Evolutionary conservation across 2,113 vertebrate genomes (phyloP).

Genomic region (Gymnobelideus leadbeateri): DNA sequence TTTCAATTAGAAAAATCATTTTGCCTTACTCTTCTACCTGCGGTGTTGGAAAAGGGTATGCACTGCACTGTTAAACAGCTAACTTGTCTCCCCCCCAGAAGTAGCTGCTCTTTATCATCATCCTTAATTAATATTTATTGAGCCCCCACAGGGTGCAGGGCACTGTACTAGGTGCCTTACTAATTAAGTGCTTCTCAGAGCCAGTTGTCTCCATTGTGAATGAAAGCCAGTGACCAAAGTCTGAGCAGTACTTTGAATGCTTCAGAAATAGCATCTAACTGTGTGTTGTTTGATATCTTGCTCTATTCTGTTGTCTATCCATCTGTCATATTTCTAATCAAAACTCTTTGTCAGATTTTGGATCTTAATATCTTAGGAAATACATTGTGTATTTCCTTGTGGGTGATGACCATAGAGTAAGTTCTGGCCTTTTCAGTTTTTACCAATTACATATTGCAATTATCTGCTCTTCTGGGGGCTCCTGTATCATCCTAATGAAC

Average conservation of each 20-base stretch:
- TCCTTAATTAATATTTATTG: conserved; percentile 74
- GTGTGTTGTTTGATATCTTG: neutral
- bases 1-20: conserved; percentile 75
- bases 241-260: conserved; percentile 39
- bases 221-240: conserved; percentile 3
- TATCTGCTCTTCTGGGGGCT: conserved; percentile 28
- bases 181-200: conserved; percentile 63
- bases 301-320: conserved; percentile 48
- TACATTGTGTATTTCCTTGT: conserved; percentile 43
- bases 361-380: conserved; percentile 35
- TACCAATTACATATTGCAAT: conserved; percentile 25
- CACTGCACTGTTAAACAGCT: neutral
- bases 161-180: conserved; percentile 54
- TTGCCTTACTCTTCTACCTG: conserved; percentile 55
- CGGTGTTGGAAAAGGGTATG: conserved; percentile 23
- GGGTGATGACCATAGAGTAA: conserved; percentile 43
- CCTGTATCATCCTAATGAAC: conserved; percentile 56
- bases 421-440: conserved; percentile 43
- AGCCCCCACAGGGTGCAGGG: conserved; percentile 49
- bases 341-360: conserved; percentile 59
- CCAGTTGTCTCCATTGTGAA: conserved; percentile 47
- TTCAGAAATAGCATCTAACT: conserved; percentile 13
- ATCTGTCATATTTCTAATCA: conserved; percentile 70
- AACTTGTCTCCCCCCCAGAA: conserved; percentile 39
- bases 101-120: conserved; percentile 52